Percentiles rank a stretch among this genome's conserved stretches.
Evolutionary conservation across 2,888 invertebrate genomes (phyloP).

Genomic region (Apotomis capreana): DNA sequence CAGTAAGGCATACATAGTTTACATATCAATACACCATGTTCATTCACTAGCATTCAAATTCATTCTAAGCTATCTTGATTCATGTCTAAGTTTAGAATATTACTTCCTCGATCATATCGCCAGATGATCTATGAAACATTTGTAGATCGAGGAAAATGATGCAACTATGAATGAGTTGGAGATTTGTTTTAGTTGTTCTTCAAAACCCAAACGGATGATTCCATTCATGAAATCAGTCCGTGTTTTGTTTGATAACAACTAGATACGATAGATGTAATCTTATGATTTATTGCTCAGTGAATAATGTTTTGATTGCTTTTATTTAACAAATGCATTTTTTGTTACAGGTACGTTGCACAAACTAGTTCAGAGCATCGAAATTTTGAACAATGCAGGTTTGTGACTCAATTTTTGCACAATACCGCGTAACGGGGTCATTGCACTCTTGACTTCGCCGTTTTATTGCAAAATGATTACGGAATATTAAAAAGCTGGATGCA

Average conservation of each 20-base stretch:
- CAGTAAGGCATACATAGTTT: neutral
- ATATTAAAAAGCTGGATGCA: conserved; percentile 32
- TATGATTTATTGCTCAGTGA: neutral
- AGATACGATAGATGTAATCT: neutral
- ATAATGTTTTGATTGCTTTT: neutral
- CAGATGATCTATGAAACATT: conserved; percentile 19
- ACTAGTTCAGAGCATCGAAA: conserved; percentile 37
- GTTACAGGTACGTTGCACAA: conserved; percentile 39
- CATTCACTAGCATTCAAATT: conserved; percentile 22
- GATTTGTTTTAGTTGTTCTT: conserved; percentile 5
- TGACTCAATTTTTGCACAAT: conserved; percentile 39
- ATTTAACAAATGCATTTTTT: conserved; percentile 20
- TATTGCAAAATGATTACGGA: conserved; percentile 37
- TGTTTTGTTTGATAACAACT: conserved; percentile 14
- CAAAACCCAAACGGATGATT: neutral
- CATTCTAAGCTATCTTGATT: conserved; percentile 30
- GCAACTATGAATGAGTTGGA: conserved; percentile 18
- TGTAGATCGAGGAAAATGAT: conserved; percentile 7
- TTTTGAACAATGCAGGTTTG: conserved; percentile 41
- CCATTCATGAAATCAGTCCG: conserved; percentile 1
- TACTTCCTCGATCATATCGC: conserved; percentile 22
- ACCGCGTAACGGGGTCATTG: conserved; percentile 37
- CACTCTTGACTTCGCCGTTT: conserved; percentile 17
- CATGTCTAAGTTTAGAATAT: conserved; percentile 26
- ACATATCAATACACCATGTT: neutral